Percentiles rank a stretch among this genome's conserved stretches.
phyloP scores from a whole-genome alignment of 2,113 vertebrate genomes.

The Vicugna pacos region DNA sequence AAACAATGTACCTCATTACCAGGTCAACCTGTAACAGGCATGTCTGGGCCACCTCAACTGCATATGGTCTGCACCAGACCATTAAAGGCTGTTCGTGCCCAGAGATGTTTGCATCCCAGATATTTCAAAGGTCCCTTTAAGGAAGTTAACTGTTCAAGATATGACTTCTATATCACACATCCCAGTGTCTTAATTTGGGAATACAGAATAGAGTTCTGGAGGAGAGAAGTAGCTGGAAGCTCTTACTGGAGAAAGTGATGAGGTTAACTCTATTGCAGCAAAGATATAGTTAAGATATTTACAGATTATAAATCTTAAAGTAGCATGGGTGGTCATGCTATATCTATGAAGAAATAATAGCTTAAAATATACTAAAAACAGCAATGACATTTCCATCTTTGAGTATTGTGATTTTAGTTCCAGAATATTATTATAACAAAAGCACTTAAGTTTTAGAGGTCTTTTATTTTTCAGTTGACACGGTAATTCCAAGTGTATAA shows the following conservation, averaged over 20 bases:
- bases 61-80: neutral
- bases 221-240: neutral
- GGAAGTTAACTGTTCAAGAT: neutral
- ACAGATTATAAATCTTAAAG: neutral
- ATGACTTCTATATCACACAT: neutral
- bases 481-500: neutral
- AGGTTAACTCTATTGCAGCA: neutral
- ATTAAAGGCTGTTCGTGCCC: neutral
- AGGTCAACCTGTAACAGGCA: neutral
- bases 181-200: neutral
- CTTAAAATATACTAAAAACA: neutral
- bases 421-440: slow-evolving; percentile 20
- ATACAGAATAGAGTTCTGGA: neutral
- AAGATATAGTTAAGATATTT: neutral
- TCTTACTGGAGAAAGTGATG: neutral
- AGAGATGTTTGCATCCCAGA: neutral
- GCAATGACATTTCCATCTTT: neutral
- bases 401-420: neutral
- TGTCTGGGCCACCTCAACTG: neutral
- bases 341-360: neutral
- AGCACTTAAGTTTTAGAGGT: neutral
- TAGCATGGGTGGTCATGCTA: neutral
- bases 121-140: slow-evolving; percentile 2
- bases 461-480: neutral
- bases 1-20: slow-evolving; percentile 37